Conservation (phyloP, 2,113 vertebrate genomes). For the Macroglossus sobrinus region DNA sequence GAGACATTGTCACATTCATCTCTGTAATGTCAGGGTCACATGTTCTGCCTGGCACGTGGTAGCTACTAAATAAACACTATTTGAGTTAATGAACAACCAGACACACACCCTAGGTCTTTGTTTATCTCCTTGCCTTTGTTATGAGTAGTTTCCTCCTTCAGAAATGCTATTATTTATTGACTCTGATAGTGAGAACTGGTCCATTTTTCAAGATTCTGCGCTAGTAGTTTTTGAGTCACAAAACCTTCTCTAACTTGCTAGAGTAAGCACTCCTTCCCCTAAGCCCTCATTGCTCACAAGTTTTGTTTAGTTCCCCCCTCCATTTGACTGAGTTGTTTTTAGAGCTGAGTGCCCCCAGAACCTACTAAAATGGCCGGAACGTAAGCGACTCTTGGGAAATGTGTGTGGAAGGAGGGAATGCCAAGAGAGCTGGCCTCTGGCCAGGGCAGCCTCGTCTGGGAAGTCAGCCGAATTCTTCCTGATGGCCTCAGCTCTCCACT, state of each 20-base stretch:
- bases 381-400: neutral
- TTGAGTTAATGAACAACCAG: neutral
- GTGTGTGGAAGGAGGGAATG: neutral
- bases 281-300: neutral
- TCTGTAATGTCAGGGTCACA: neutral
- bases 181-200: neutral
- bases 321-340: neutral
- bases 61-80: neutral
- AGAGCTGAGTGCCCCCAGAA: neutral
- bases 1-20: neutral
- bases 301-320: neutral
- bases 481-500: neutral
- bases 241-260: neutral
- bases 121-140: neutral
- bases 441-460: neutral
- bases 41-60: neutral
- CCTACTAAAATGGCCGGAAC: neutral
- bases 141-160: neutral
- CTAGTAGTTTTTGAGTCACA: neutral
- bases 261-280: neutral
- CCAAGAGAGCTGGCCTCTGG: neutral
- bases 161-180: neutral
- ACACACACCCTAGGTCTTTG: too few species aligned
- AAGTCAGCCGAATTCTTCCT: neutral
- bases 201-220: neutral